phyloP scores from a whole-genome alignment of 2,888 invertebrate species.

The Drosophila aldrichi region DNA sequence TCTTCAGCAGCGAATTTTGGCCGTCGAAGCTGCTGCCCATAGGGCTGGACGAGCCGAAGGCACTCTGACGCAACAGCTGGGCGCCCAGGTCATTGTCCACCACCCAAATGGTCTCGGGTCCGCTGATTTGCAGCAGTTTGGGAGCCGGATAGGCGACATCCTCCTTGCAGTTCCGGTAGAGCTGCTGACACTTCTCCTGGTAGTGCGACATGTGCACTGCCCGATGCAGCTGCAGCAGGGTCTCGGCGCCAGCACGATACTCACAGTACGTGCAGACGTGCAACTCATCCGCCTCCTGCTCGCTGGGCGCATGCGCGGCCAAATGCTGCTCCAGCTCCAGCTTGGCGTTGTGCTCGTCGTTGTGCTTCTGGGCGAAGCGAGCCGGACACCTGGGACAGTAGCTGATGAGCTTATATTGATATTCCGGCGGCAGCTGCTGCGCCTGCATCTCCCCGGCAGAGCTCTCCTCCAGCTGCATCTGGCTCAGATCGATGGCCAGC shows the following conservation, averaged over 20 bases:
- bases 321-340: constrained; percentile 91
- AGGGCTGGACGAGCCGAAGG: constrained; percentile 47
- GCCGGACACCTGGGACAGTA: constrained; percentile 94
- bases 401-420: constrained; percentile 86
- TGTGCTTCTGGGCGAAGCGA: constrained; percentile 87
- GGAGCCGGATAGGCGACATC: constrained; percentile 89
- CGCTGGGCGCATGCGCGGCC: constrained; percentile 81
- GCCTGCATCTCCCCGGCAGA: constrained; percentile 14
- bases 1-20: constrained; percentile 82
- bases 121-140: constrained; percentile 85
- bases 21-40: constrained; percentile 58
- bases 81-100: constrained; percentile 80
- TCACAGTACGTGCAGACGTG: constrained; percentile 92
- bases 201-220: constrained; percentile 92
- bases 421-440: constrained; percentile 69
- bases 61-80: constrained; percentile 53
- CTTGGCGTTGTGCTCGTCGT: constrained; percentile 87
- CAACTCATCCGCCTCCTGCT: constrained; percentile 43
- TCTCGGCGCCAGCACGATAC: constrained; percentile 90
- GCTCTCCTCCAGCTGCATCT: constrained; percentile 60
- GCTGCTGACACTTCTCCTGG: constrained; percentile 90
- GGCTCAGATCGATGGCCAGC: constrained; percentile 77
- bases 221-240: constrained; percentile 89
- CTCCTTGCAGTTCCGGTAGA: constrained; percentile 88
- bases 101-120: constrained; percentile 84